A percentile compares a stretch with the other conserved stretches of the same genome.
These are phyloP conservation scores for Brenthis hecate DNA, from an alignment of 2,888 invertebrate genomes.

Conservation along the genomic window DNA sequence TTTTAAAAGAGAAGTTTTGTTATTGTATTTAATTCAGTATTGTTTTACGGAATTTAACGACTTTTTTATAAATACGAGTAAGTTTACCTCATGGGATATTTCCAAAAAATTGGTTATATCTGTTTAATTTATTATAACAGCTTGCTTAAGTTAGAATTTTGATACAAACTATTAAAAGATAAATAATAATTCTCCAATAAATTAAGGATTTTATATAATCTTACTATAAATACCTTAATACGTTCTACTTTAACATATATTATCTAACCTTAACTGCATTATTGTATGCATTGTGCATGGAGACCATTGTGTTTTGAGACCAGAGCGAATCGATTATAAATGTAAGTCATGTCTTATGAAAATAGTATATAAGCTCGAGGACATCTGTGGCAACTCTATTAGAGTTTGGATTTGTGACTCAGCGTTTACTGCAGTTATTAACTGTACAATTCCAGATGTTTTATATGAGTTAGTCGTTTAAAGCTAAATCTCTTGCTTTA, in stretches of 20 bases:
- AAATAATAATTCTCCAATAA: no score
- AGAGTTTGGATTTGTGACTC: slow-evolving; percentile 33
- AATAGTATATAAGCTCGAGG: slow-evolving; percentile 30
- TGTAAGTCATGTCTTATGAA: slow-evolving; percentile 22
- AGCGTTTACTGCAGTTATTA: slow-evolving; percentile 32
- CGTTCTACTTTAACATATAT: not conserved
- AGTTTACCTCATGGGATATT: no score
- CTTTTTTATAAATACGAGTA: no score
- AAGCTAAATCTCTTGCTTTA: slow-evolving; percentile 22
- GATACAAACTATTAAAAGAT: no score
- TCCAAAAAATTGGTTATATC: no score
- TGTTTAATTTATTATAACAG: no score
- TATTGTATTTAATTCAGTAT: no score
- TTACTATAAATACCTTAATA: not conserved
- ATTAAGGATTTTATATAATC: not conserved
- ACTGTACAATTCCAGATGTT: slow-evolving; percentile 19
- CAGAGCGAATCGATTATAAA: slow-evolving; percentile 16
- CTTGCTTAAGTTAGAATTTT: no score
- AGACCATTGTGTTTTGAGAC: slow-evolving; percentile 12
- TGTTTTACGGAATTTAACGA: no score
- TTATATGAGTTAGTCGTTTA: slow-evolving; percentile 28
- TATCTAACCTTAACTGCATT: not conserved
- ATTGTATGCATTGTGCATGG: slow-evolving; percentile 4
- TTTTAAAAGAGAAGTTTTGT: no score
- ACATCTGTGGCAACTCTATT: slow-evolving; percentile 38